These are phyloP conservation scores for Argopecten irradians DNA, from an alignment of 1,140 invertebrate genomes.

Conservation along the genomic window DNA sequence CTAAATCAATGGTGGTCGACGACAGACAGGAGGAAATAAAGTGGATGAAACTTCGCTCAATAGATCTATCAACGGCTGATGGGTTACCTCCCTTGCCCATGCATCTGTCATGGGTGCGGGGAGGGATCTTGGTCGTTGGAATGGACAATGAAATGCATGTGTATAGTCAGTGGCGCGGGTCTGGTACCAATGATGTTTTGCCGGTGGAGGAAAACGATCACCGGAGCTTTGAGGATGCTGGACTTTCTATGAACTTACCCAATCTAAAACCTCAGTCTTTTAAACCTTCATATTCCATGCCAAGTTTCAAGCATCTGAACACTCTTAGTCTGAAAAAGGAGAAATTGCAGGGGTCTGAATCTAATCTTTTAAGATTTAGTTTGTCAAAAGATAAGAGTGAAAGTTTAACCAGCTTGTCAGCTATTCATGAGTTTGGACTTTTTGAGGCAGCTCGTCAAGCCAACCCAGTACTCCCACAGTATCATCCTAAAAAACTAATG, in stretches of 20 bases:
- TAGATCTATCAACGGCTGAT: conserved; percentile 95
- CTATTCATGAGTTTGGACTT: conserved; percentile 87
- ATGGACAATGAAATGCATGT: conserved; percentile 99
- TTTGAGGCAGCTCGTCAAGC: conserved; percentile 98
- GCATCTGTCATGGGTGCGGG: conserved; percentile 98
- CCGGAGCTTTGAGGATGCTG: conserved; percentile 40
- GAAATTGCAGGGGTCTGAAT: conserved; percentile 37
- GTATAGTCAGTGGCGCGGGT: conserved; percentile 93
- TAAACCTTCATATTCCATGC: conserved; percentile 62
- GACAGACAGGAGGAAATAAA: conserved; percentile 77
- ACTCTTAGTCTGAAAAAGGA: conserved; percentile 46
- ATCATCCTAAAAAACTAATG: conserved; percentile 99
- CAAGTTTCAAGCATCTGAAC: conserved; percentile 66
- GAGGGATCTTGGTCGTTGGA: conserved; percentile 97
- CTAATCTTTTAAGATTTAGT: conserved; percentile 54
- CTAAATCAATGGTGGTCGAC: conserved; percentile 71
- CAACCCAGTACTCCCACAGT: conserved; percentile 97
- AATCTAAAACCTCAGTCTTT: conserved; percentile 35
- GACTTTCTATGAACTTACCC: not conserved
- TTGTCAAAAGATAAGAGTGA: conserved; percentile 64
- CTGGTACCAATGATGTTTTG: conserved; percentile 47
- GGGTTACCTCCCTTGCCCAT: conserved; percentile 96
- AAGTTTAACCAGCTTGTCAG: conserved; percentile 63
- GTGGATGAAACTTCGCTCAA: conserved; percentile 96
- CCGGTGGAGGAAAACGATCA: conserved; percentile 72